A percentile compares a stretch with the other conserved stretches of the same genome.
phyloP scores from a whole-genome alignment of 2,888 invertebrate species.

The Synergus laeviventris region DNA sequence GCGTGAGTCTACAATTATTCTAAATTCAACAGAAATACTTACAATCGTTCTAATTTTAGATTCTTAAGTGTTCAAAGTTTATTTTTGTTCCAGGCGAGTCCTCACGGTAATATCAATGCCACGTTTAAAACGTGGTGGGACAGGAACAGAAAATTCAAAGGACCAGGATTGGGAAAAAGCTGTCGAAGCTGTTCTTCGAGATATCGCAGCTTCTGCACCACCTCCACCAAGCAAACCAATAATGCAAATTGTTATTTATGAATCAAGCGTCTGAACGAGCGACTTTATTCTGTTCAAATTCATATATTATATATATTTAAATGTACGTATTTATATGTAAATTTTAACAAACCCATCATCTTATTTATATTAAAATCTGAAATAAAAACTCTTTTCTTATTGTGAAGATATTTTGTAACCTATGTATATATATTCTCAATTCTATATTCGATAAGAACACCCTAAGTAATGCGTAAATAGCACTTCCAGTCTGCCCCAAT shows the following conservation, averaged over 20 bases:
- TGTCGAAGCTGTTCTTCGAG: constrained; percentile 85
- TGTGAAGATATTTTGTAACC: not conserved
- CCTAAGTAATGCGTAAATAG: not conserved
- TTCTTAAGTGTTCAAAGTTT: not conserved
- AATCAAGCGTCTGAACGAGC: constrained; percentile 86
- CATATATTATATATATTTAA: not conserved
- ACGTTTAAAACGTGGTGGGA: constrained; percentile 77
- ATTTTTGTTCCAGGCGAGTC: constrained; percentile 74
- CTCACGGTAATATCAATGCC: constrained; percentile 88
- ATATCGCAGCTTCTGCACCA: constrained; percentile 81
- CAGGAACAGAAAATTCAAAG: constrained; percentile 75
- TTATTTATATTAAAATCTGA: not conserved
- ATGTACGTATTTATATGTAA: not conserved
- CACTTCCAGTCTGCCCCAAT: not conserved
- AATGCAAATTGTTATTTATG: constrained; percentile 91
- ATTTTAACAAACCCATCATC: not conserved
- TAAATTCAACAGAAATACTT: not conserved
- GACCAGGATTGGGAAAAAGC: constrained; percentile 85
- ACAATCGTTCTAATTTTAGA: not conserved
- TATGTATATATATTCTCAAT: too few relatives aligned
- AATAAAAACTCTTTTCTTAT: not conserved
- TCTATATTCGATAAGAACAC: not conserved
- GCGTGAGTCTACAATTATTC: not conserved
- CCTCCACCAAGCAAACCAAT: constrained; percentile 80
- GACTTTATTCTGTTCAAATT: not conserved